Percentiles rank a stretch among this genome's conserved stretches.
phyloP scores from a whole-genome alignment of 2,113 vertebrate species.

The Aptenodytes patagonicus region DNA sequence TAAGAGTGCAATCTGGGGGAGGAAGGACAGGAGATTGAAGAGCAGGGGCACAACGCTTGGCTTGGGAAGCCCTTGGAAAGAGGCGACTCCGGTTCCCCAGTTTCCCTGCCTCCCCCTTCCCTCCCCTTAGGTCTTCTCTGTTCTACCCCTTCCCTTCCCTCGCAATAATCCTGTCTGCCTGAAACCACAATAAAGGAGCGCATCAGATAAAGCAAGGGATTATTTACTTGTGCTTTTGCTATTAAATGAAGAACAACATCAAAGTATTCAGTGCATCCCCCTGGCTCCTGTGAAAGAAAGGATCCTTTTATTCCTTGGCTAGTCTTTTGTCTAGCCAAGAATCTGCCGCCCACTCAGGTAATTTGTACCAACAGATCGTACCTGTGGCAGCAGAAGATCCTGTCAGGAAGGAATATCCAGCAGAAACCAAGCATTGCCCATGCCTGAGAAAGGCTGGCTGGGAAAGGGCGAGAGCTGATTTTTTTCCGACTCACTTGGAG shows the following conservation, averaged over 20 bases:
- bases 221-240: not conserved
- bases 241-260: not conserved
- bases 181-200: not conserved
- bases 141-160: not conserved
- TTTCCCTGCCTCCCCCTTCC: not conserved
- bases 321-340: constrained; percentile 1
- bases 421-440: not conserved
- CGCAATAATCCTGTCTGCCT: not conserved
- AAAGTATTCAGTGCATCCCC: not conserved
- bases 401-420: constrained; percentile 7
- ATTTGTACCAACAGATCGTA: not conserved
- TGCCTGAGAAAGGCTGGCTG: not conserved
- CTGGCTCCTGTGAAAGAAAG: not conserved
- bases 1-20: not conserved
- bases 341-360: not conserved
- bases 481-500: not conserved
- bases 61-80: not conserved
- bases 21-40: not conserved
- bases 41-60: not conserved
- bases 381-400: constrained; percentile 13
- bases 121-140: not conserved
- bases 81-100: not conserved
- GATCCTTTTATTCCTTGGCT: not conserved
- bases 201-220: not conserved
- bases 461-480: not conserved